Percentiles rank a stretch among this genome's conserved stretches.
Conservation (phyloP, 2,113 vertebrate species). For the Uria lomvia region DNA sequence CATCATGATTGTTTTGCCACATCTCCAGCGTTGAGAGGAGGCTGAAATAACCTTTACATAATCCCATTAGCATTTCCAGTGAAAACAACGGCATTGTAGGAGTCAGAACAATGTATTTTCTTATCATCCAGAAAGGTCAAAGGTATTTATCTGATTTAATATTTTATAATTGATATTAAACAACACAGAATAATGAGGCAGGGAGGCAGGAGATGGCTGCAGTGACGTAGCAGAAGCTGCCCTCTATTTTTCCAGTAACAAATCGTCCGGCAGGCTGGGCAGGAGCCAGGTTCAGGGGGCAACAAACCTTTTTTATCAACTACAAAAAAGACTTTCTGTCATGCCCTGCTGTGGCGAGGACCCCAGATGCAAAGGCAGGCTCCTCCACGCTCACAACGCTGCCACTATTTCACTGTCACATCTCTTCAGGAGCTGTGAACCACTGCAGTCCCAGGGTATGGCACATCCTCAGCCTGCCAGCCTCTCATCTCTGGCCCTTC, state of each 20-base stretch:
- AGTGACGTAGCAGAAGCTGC: background rate
- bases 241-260: background rate
- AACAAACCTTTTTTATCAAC: background rate
- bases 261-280: background rate
- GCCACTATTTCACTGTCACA: background rate
- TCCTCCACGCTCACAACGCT: accelerated
- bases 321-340: background rate
- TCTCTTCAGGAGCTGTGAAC: background rate
- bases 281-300: background rate
- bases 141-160: conserved; percentile 67
- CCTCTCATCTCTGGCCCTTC: background rate
- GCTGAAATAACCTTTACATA: conserved; percentile 66
- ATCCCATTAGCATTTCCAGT: conserved; percentile 68
- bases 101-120: conserved; percentile 26
- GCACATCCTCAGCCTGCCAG: background rate
- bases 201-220: background rate
- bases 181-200: background rate
- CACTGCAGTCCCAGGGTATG: background rate
- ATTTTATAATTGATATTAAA: conserved; percentile 59
- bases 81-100: conserved; percentile 43
- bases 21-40: background rate
- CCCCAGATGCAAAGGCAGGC: background rate
- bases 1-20: conserved; percentile 23
- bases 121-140: conserved; percentile 62
- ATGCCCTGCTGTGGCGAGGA: background rate